Evolutionary conservation across 2,113 vertebrate genomes (phyloP).

Genomic region (Alligator sinensis): DNA sequence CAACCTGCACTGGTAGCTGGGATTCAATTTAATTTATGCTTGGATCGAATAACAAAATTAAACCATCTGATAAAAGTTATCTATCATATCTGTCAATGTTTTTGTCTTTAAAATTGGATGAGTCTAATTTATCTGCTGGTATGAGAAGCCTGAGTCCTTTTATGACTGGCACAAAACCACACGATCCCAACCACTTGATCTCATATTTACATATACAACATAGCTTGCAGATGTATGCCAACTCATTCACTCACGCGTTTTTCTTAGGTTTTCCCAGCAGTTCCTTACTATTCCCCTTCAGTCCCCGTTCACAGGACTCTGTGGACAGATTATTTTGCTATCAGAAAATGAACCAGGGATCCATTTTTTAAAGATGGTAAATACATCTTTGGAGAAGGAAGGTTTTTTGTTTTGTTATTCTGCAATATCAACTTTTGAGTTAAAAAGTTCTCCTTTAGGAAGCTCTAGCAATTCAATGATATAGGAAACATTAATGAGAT

Average conservation of each 20-base stretch:
- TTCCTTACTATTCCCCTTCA: constrained; percentile 64
- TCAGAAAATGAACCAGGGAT: constrained; percentile 15
- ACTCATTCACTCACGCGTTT: constrained; percentile 58
- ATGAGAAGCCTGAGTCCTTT: constrained; percentile 11
- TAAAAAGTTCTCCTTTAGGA: constrained; percentile 13
- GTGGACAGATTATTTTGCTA: constrained; percentile 68
- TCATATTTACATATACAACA: constrained; percentile 66
- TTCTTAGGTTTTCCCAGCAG: constrained; percentile 59
- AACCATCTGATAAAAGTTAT: constrained; percentile 51
- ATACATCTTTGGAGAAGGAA: constrained; percentile 23
- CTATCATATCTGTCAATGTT: constrained; percentile 17
- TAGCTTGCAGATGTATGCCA: constrained; percentile 67
- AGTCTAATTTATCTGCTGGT: constrained; percentile 50
- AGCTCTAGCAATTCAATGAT: constrained; percentile 22
- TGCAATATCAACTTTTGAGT: background rate
- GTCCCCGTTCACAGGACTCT: constrained; percentile 58
- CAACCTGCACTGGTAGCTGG: background rate
- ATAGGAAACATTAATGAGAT: background rate
- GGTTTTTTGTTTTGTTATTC: background rate
- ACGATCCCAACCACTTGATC: constrained; percentile 63
- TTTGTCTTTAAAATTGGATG: constrained; percentile 34
- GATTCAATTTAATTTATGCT: constrained; percentile 26
- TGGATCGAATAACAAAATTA: constrained; percentile 34
- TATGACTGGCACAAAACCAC: constrained; percentile 53
- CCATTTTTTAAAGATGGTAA: constrained; percentile 56